Base-by-base conservation (phyloP, 2,888 invertebrate genomes). In the Eupithecia tripunctaria region DNA sequence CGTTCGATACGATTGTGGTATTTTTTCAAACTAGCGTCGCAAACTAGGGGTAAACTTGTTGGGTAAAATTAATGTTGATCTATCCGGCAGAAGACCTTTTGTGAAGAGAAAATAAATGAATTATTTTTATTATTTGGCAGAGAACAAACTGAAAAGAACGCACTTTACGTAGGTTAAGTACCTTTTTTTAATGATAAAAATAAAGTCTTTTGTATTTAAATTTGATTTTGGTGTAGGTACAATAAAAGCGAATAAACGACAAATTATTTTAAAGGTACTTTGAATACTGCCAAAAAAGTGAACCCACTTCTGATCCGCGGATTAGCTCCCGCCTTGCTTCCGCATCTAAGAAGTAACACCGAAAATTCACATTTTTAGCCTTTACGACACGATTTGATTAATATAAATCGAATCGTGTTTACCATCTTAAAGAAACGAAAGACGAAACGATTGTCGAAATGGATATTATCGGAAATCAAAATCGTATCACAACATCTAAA, bases 1-100 rank as follows among this genome's bases (percentile, higher is more conserved):
- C 27, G 29, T n/a, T 12, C 69, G 69, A 73, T 25, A 59, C 56
- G 56, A 51, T 32, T 56, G 15, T 21, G 21, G 10, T 21, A 12
- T 51, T 10, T 7, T 21, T 51, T 12, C 3, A 51, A 21, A 21
- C 3, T 21, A 25, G 56, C 25, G 25, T 56, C 4, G 14, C 56
- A 14, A 56, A 56, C 25, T 1, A 21, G 7, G 18, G 1, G n/a
- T 18, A 18, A n/a, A 43, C 18, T 43, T n/a, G 7, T 43, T 21
- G 2, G 0, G 8, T 21, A 10, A 51, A 51, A 10, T 51, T 21
- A 21, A 51, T 21, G 10, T n/a, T 47, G 47, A 2, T 43, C 36
- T 36, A 7, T 36, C 7, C 36, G n/a, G n/a, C n/a, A n/a, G n/a
- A n/a, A n/a, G n/a, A n/a, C n/a, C n/a, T n/a, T n/a, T n/a, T 5